phyloP scores from a whole-genome alignment of 1,140 invertebrate species.

The Antheraea mylitta region DNA sequence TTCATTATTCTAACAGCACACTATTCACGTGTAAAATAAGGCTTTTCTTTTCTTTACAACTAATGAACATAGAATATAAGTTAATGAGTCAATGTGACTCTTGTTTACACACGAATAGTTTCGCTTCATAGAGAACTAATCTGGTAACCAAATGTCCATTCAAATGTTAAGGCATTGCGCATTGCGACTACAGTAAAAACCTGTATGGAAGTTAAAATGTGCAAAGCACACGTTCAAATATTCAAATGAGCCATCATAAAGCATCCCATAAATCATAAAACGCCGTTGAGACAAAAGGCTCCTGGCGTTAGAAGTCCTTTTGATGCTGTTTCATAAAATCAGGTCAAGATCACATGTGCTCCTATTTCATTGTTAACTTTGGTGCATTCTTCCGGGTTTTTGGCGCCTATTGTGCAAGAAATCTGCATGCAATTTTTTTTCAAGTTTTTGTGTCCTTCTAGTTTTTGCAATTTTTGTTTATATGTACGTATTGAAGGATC shows the following conservation, averaged over 20 bases:
- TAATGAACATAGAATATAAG: constrained; percentile 38
- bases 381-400: constrained; percentile 73
- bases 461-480: not conserved
- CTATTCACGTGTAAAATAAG: constrained; percentile 36
- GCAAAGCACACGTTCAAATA: constrained; percentile 69
- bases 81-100: constrained; percentile 41
- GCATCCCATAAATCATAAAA: constrained; percentile 77
- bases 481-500: not conserved
- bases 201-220: constrained; percentile 61
- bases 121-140: constrained; percentile 66
- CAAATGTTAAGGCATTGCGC: constrained; percentile 71
- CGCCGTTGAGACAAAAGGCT: constrained; percentile 56
- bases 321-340: constrained; percentile 62
- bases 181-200: constrained; percentile 63
- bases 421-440: constrained; percentile 57
- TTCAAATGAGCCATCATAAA: constrained; percentile 77
- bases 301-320: constrained; percentile 59
- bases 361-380: constrained; percentile 49
- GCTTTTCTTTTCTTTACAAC: constrained; percentile 25
- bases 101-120: constrained; percentile 57
- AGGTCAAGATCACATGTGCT: constrained; percentile 77
- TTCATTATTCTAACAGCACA: not conserved
- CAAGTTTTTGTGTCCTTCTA: constrained; percentile 25
- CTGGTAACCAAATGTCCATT: constrained; percentile 77
- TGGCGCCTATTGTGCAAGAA: constrained; percentile 32